Percentiles rank a stretch among this genome's conserved stretches.
Conservation (phyloP, 2,797 vertebrate genomes). For the Sciurus carolinensis region DNA sequence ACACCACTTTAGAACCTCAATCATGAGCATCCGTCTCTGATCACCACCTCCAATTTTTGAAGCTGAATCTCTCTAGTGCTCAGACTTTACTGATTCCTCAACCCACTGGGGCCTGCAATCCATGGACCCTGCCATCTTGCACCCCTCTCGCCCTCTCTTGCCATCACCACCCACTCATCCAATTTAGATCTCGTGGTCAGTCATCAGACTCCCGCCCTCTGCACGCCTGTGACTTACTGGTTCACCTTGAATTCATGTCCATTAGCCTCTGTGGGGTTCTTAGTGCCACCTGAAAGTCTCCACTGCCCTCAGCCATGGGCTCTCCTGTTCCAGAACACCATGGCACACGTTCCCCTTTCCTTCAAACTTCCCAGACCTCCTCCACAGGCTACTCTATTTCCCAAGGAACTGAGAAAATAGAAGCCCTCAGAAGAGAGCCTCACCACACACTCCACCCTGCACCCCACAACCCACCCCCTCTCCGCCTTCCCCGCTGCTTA, state of each 20-base stretch:
- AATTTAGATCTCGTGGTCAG: background rate
- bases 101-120: background rate
- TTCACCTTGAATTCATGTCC: background rate
- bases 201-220: background rate
- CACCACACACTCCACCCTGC: rapidly evolving
- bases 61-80: background rate
- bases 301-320: background rate
- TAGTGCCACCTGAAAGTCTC: background rate
- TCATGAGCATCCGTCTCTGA: background rate
- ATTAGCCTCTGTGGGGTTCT: background rate
- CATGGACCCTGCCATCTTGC: background rate
- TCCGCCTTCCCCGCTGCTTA: rapidly evolving
- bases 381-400: background rate
- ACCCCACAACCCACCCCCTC: background rate
- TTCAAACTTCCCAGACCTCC: background rate
- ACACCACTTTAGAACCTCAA: background rate
- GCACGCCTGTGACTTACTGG: background rate
- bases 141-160: background rate
- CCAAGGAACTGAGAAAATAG: background rate
- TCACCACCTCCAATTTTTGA: background rate
- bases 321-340: background rate
- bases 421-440: background rate
- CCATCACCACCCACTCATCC: background rate
- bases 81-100: slow-evolving; percentile 4
- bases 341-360: background rate